Conservation (phyloP, 2,888 invertebrate genomes). For the Harmothoe impar region DNA sequence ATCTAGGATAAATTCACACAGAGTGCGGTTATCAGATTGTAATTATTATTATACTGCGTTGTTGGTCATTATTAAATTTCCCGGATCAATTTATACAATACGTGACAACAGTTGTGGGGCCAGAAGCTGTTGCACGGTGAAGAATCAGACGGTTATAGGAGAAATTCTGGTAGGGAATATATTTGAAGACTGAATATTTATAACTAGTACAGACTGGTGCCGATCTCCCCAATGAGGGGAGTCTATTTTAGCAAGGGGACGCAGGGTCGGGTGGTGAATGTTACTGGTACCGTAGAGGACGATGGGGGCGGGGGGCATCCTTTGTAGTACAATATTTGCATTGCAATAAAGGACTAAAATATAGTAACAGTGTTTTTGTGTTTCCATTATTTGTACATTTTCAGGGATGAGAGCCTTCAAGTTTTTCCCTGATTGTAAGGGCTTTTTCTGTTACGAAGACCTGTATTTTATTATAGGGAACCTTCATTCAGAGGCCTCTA, state of each 20-base stretch:
- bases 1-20: background rate
- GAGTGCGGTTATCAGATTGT: background rate
- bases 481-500: too few relatives aligned
- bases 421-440: too few relatives aligned
- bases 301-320: background rate
- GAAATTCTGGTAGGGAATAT: slow-evolving; percentile 13
- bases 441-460: too few relatives aligned
- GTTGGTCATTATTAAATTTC: slow-evolving; percentile 21
- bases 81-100: background rate
- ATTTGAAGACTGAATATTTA: slow-evolving; percentile 38
- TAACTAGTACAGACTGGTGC: background rate
- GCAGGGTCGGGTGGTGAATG: slow-evolving; percentile 19
- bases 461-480: too few relatives aligned
- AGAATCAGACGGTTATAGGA: background rate
- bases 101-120: background rate
- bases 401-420: too few relatives aligned
- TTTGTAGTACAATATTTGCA: slow-evolving; percentile 51
- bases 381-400: background rate
- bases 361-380: background rate
- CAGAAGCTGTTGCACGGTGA: background rate
- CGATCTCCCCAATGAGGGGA: background rate
- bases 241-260: slow-evolving; percentile 14
- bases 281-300: background rate
- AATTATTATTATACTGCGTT: background rate
- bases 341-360: slow-evolving; percentile 57